Conservation (phyloP, 2,113 vertebrate species). For the Chiloscyllium plagiosum region DNA sequence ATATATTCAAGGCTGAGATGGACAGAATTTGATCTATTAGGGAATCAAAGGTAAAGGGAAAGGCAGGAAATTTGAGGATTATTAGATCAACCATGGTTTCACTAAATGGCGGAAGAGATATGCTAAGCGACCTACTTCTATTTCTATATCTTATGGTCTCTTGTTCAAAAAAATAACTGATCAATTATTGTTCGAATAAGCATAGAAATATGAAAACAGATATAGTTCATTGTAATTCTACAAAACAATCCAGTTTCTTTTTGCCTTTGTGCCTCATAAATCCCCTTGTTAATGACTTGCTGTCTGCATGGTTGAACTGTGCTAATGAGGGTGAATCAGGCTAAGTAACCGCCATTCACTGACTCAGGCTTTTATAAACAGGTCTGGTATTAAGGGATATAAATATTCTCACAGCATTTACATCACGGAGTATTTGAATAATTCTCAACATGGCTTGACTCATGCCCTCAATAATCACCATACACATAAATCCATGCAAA, state of each 20-base stretch:
- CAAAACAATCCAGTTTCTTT: background rate
- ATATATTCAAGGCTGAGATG: too few relatives aligned
- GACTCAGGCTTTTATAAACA: background rate
- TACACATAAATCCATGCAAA: background rate
- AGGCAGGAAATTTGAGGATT: too few relatives aligned
- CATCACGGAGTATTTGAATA: background rate
- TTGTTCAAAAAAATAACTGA: background rate
- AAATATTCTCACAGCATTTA: background rate
- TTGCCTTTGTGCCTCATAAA: background rate
- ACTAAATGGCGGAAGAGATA: too few relatives aligned
- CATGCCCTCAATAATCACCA: background rate
- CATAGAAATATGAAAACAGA: background rate
- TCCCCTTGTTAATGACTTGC: background rate
- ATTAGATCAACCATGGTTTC: too few relatives aligned
- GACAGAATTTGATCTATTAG: too few relatives aligned
- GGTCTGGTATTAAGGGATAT: background rate
- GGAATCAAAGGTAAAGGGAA: too few relatives aligned
- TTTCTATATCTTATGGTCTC: too few relatives aligned
- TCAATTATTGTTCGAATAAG: background rate
- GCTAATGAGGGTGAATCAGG: background rate
- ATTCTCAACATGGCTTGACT: background rate
- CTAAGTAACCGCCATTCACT: background rate
- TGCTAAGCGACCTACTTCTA: too few relatives aligned
- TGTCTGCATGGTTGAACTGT: background rate
- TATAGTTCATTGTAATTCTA: background rate